Evolutionary conservation across 1,140 invertebrate species (phyloP).

Genomic region (Trachymyrmex cornetzi): DNA sequence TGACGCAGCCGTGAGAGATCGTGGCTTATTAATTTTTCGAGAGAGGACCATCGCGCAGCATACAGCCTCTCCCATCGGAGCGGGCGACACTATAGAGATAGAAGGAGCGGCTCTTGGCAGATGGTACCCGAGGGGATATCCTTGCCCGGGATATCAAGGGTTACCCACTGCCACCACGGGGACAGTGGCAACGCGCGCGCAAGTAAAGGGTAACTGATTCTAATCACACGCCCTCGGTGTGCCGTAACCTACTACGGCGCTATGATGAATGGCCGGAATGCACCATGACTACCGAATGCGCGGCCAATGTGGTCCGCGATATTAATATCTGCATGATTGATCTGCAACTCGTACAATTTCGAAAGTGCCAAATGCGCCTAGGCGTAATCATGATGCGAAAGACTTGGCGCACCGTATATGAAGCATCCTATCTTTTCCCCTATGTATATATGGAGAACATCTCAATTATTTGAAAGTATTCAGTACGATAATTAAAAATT

Average conservation of each 20-base stretch:
- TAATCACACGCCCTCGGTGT: conserved; percentile 81
- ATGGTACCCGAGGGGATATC: conserved; percentile 83
- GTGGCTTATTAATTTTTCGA: conserved; percentile 79
- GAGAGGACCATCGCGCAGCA: conserved; percentile 34
- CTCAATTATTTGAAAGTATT: background rate
- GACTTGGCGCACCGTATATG: background rate
- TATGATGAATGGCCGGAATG: conserved; percentile 82
- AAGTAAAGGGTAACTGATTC: conserved; percentile 84
- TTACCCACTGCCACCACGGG: conserved; percentile 75
- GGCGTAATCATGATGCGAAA: conserved; percentile 36
- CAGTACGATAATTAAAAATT: background rate
- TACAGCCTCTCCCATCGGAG: conserved; percentile 16
- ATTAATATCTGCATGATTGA: conserved; percentile 81
- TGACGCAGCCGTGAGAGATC: conserved; percentile 57
- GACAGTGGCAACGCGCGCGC: conserved; percentile 68
- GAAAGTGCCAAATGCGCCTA: conserved; percentile 48
- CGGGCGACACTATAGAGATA: conserved; percentile 69
- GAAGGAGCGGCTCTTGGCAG: conserved; percentile 80
- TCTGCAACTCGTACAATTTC: conserved; percentile 65
- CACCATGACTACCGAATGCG: conserved; percentile 80
- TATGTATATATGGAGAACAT: background rate
- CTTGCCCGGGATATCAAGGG: conserved; percentile 82
- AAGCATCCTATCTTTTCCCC: background rate
- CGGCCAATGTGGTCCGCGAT: conserved; percentile 70
- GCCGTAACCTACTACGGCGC: conserved; percentile 73